Conservation (phyloP, 2,888 invertebrate species). For the Sabellastarte sp. region DNA sequence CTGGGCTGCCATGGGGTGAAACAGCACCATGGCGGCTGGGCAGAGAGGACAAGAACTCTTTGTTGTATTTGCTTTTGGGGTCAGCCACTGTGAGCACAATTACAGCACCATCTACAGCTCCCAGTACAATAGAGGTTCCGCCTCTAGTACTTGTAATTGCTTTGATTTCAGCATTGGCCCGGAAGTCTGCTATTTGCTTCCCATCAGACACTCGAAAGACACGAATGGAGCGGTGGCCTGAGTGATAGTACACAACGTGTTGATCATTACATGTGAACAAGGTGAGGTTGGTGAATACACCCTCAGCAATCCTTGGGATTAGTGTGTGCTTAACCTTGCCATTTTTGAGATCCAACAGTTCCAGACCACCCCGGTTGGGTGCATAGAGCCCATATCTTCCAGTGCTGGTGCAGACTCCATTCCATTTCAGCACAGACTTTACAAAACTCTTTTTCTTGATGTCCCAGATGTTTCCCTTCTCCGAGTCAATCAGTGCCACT, state of each 20-base stretch:
- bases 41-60: slow-evolving; percentile 40
- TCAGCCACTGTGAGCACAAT: slow-evolving; percentile 83
- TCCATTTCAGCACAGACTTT: slow-evolving; percentile 81
- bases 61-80: slow-evolving; percentile 47
- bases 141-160: slow-evolving; percentile 41
- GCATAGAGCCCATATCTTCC: slow-evolving; percentile 86
- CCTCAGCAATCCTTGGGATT: slow-evolving; percentile 86
- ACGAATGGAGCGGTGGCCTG: slow-evolving; percentile 78
- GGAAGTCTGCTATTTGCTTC: slow-evolving; percentile 83
- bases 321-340: slow-evolving; percentile 85
- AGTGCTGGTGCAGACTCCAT: slow-evolving; percentile 67
- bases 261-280: slow-evolving; percentile 91
- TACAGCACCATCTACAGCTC: slow-evolving; percentile 90
- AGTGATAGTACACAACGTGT: slow-evolving; percentile 95
- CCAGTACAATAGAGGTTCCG: slow-evolving; percentile 68
- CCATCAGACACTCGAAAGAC: slow-evolving; percentile 83
- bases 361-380: slow-evolving; percentile 86
- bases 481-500: slow-evolving; percentile 84
- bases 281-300: slow-evolving; percentile 81
- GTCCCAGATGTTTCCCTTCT: slow-evolving; percentile 83
- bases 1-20: not conserved
- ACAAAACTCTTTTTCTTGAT: slow-evolving; percentile 80
- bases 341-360: slow-evolving; percentile 78
- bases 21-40: slow-evolving; percentile 35
- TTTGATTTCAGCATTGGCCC: slow-evolving; percentile 54